These are phyloP conservation scores for Aramus guarauna DNA, from an alignment of 2,113 vertebrate genomes.

Conservation along the genomic window DNA sequence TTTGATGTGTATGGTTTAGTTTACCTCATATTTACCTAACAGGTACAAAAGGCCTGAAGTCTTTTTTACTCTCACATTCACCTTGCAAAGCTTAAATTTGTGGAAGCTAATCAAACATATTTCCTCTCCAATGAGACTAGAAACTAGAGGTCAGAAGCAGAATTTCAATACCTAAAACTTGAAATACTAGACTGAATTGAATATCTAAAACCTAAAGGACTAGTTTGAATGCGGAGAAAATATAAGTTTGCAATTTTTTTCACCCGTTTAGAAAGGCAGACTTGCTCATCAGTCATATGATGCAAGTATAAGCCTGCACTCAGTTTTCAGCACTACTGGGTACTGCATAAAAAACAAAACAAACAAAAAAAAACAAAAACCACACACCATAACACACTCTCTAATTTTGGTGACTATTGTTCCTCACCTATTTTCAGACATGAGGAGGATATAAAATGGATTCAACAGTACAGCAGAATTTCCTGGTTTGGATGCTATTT, in stretches of 20 bases:
- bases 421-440: neutral
- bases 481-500: neutral
- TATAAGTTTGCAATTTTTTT: neutral
- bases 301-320: neutral
- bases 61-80: neutral
- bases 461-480: neutral
- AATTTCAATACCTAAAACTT: neutral
- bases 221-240: neutral
- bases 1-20: neutral
- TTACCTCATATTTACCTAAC: slow-evolving; percentile 3
- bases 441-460: neutral
- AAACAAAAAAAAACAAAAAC: no score
- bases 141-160: neutral
- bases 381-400: neutral
- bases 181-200: neutral
- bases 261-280: neutral
- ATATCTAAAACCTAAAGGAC: neutral
- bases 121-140: neutral
- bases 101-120: neutral
- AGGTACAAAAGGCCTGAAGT: neutral
- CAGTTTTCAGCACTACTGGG: neutral
- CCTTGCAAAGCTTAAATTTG: neutral
- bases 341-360: neutral
- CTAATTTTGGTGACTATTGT: neutral
- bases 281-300: neutral